Percentiles rank a stretch among this genome's conserved stretches.
phyloP scores from a whole-genome alignment of 2,888 invertebrate genomes.

The Parnassius glacialis region DNA sequence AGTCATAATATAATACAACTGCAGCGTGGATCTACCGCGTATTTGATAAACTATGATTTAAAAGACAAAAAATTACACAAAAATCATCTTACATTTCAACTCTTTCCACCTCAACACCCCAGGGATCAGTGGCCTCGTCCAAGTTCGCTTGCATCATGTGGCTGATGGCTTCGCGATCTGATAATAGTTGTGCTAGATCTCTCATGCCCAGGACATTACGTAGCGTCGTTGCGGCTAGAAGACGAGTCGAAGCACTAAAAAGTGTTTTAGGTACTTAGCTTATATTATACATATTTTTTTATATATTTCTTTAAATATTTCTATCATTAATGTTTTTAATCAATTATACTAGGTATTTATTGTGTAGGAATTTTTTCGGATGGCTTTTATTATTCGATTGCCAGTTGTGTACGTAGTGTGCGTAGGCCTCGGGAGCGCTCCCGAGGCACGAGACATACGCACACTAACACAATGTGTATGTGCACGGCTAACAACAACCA shows the following conservation, averaged over 20 bases:
- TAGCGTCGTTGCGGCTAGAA: slow-evolving; percentile 91
- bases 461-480: too few relatives aligned
- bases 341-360: too few relatives aligned
- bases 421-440: too few relatives aligned
- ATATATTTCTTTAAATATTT: too few relatives aligned
- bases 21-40: neutral
- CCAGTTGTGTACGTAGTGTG: too few relatives aligned
- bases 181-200: slow-evolving; percentile 93
- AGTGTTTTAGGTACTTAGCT: neutral
- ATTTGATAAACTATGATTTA: neutral
- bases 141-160: slow-evolving; percentile 93
- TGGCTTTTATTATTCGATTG: too few relatives aligned
- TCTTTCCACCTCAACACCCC: slow-evolving; percentile 96
- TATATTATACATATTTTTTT: neutral
- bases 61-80: slow-evolving; percentile 38
- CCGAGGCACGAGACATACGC: too few relatives aligned
- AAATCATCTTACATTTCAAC: slow-evolving; percentile 90
- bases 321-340: too few relatives aligned
- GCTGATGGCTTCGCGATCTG: slow-evolving; percentile 95
- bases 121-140: slow-evolving; percentile 93
- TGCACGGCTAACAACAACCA: too few relatives aligned
- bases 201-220: slow-evolving; percentile 96
- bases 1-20: neutral
- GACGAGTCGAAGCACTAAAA: slow-evolving; percentile 88
- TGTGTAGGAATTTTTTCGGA: too few relatives aligned